These are phyloP conservation scores for Spilarctia lutea DNA, from an alignment of 2,888 invertebrate genomes.

Conservation along the genomic window DNA sequence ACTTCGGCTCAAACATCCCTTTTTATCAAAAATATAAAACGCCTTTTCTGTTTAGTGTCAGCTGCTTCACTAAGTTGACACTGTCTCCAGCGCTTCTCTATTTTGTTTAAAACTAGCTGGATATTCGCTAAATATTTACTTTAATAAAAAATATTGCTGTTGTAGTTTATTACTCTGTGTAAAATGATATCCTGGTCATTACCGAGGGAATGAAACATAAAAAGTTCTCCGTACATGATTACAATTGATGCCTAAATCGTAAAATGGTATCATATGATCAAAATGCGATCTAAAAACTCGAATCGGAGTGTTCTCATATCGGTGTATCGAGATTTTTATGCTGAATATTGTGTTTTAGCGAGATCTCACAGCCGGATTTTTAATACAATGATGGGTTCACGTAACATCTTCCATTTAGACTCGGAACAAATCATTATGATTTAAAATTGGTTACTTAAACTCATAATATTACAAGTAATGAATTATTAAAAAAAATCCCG, in stretches of 20 bases:
- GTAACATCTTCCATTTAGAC: neutral
- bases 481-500: too few species aligned
- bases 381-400: neutral
- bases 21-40: too few species aligned
- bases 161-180: neutral
- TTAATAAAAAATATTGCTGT: too few species aligned
- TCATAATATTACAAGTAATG: too few species aligned
- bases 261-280: slow-evolving; percentile 1
- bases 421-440: too few species aligned
- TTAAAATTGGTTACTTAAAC: too few species aligned
- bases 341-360: neutral
- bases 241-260: neutral
- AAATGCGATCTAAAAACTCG: slow-evolving; percentile 3
- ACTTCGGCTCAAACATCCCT: accelerated
- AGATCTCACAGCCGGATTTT: neutral
- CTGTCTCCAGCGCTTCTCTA: too few species aligned
- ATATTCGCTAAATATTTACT: too few species aligned
- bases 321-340: neutral
- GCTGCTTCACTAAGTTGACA: too few species aligned
- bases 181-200: neutral
- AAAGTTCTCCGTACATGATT: too few species aligned
- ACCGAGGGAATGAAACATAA: neutral
- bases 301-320: neutral
- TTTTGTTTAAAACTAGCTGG: too few species aligned
- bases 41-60: too few species aligned